Conservation (phyloP, 2,888 invertebrate genomes). For the Parelbella ahira region DNA sequence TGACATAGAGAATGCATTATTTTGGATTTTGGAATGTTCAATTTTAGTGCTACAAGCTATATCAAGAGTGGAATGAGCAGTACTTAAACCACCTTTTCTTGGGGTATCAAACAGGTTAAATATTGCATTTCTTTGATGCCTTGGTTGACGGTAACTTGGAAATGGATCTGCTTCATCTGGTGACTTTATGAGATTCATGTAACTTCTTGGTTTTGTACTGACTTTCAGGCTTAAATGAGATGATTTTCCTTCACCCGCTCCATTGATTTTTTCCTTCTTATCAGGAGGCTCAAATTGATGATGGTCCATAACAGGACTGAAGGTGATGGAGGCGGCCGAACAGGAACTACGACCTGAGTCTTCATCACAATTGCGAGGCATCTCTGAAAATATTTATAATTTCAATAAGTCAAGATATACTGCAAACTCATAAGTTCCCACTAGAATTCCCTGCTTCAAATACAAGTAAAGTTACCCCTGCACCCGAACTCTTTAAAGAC, state of each 20-base stretch:
- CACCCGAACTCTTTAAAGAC: no score
- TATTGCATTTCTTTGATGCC: slow-evolving; percentile 53
- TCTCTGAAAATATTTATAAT: slow-evolving; percentile 41
- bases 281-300: slow-evolving; percentile 37
- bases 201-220: slow-evolving; percentile 61
- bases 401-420: no score
- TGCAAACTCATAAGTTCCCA: no score
- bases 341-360: slow-evolving; percentile 75
- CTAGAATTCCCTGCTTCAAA: no score
- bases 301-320: slow-evolving; percentile 58
- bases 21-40: slow-evolving; percentile 50
- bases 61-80: slow-evolving; percentile 69
- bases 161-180: slow-evolving; percentile 77
- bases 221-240: slow-evolving; percentile 70
- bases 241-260: slow-evolving; percentile 65
- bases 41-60: slow-evolving; percentile 71
- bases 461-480: no score
- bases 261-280: slow-evolving; percentile 34
- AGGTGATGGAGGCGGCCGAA: slow-evolving; percentile 63
- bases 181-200: slow-evolving; percentile 55
- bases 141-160: slow-evolving; percentile 56
- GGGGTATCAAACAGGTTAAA: slow-evolving; percentile 60
- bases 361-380: slow-evolving; percentile 66
- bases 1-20: slow-evolving; percentile 58
- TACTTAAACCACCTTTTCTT: slow-evolving; percentile 63